Base-by-base conservation (phyloP, 2,888 invertebrate genomes). In the Agelastica alni region DNA sequence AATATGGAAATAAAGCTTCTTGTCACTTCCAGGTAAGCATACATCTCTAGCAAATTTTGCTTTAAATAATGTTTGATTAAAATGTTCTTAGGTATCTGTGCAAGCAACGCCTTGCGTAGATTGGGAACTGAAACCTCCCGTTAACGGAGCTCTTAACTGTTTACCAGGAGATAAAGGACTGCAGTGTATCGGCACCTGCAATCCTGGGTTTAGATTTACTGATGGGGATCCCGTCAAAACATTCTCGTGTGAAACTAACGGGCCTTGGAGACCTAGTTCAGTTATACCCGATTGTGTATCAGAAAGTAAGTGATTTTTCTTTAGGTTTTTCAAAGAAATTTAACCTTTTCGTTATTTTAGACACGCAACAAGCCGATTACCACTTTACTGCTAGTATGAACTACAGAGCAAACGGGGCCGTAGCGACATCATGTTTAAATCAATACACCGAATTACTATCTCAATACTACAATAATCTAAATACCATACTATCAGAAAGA, bases 1-100 rank as follows among this genome's bases (percentile, higher is more conserved):
- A 87, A 71, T 89, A 85, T 69, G 93, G 93, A 61, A 96, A 96
- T 72, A 85, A 88, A 65, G 95, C 94, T 0, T 85, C 86, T 22
- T 96, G 96, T 72, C 86, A 94, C 72, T 96, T 96, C 85, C 95
- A 95, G 79, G n/a, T n/a, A n/a, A n/a, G n/a, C n/a, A n/a, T n/a
- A n/a, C n/a, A n/a, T n/a, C n/a, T n/a, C n/a, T n/a, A n/a, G n/a
- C n/a, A n/a, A n/a, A n/a, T n/a, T n/a, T n/a, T n/a, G n/a, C n/a
- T n/a, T n/a, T n/a, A n/a, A n/a, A n/a, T n/a, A n/a, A n/a, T n/a
- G n/a, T n/a, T n/a, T n/a, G n/a, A n/a, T n/a, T n/a, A n/a, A n/a
- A n/a, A n/a, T n/a, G n/a, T n/a, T n/a, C n/a, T n/a, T n/a, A n/a
- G n/a, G 87, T 91, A 2, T 91, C 93, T 0, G 93, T 95, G 0